Percentiles rank a stretch among this genome's conserved stretches.
Evolutionary conservation across 2,113 vertebrate genomes (phyloP).

Genomic region (Gnathonemus echidnorhynchus): DNA sequence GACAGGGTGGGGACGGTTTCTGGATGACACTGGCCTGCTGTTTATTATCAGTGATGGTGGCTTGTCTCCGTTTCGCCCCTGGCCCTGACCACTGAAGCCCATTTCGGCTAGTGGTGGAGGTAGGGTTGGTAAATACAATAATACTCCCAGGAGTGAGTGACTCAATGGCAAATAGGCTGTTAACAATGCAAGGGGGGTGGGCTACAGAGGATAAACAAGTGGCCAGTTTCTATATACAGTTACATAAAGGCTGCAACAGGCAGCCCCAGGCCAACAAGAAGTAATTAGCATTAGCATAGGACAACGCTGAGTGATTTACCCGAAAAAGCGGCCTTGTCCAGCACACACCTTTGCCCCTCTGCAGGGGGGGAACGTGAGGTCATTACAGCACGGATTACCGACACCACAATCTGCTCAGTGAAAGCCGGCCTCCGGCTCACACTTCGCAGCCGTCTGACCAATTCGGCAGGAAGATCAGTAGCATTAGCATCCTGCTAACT

Average conservation of each 20-base stretch:
- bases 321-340: background rate
- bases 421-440: background rate
- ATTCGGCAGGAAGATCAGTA: background rate
- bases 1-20: background rate
- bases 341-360: background rate
- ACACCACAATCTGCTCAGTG: background rate
- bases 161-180: conserved; percentile 20
- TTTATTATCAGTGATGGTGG: background rate
- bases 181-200: background rate
- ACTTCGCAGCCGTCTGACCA: background rate
- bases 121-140: background rate
- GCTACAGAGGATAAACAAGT: background rate
- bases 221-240: background rate
- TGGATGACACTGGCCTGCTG: conserved; percentile 15
- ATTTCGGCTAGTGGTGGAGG: background rate
- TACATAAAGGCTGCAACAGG: background rate
- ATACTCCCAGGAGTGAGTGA: conserved; percentile 26
- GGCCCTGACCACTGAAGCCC: background rate
- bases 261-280: background rate
- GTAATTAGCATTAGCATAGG: background rate
- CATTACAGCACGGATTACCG: background rate
- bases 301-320: conserved; percentile 10
- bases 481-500: background rate
- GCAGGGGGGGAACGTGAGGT: background rate
- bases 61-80: conserved; percentile 15